These are phyloP conservation scores for Noctua janthina DNA, from an alignment of 2,888 invertebrate genomes.

Conservation along the genomic window DNA sequence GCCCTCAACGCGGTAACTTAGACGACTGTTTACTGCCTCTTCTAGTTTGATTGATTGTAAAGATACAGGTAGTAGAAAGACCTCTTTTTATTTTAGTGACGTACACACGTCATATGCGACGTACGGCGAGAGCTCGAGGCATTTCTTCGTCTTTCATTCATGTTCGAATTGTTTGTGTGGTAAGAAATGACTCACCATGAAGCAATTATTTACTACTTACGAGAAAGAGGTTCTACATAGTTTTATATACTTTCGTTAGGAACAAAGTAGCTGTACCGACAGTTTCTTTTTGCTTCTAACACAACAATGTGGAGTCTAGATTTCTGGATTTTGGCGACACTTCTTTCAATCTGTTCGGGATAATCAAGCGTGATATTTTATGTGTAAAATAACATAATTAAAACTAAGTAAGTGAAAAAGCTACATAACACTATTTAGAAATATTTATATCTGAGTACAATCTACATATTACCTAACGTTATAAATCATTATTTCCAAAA, in stretches of 20 bases:
- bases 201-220: conserved; percentile 29
- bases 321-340: neutral
- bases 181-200: conserved; percentile 36
- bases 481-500: neutral
- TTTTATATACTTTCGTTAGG: conserved; percentile 13
- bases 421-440: neutral
- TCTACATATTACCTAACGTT: conserved; percentile 19
- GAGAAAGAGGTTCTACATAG: neutral
- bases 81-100: conserved; percentile 40
- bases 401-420: neutral
- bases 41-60: conserved; percentile 38
- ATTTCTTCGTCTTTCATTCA: conserved; percentile 49
- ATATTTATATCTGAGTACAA: neutral
- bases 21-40: conserved; percentile 32
- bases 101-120: conserved; percentile 27
- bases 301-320: neutral
- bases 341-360: neutral
- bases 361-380: neutral
- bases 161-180: conserved; percentile 8
- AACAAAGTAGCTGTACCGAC: neutral
- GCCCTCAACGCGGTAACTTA: conserved; percentile 58
- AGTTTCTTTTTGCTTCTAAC: neutral
- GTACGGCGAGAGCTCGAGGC: conserved; percentile 22
- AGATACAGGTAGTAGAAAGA: conserved; percentile 23
- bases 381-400: neutral